Evolutionary conservation across 2,113 vertebrate genomes (phyloP).

Genomic region (Sisor rabdophorus): DNA sequence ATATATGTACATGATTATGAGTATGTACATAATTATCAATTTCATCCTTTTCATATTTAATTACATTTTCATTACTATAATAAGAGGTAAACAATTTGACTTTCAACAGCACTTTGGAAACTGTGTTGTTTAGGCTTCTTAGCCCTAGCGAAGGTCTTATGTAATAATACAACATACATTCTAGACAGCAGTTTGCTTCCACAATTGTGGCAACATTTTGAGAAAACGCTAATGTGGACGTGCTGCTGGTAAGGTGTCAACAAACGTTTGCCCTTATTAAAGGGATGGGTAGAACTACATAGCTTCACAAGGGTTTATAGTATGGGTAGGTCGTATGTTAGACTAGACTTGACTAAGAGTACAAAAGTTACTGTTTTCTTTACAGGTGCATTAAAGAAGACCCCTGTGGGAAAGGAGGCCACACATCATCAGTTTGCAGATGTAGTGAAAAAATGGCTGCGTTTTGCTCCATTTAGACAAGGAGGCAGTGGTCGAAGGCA

Average conservation of each 20-base stretch:
- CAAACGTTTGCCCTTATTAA: background rate
- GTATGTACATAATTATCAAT: no score
- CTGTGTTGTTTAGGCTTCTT: no score
- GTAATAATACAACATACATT: no score
- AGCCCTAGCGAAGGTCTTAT: no score
- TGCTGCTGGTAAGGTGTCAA: no score
- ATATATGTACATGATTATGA: background rate
- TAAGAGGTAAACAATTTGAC: no score
- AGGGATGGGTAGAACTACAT: background rate
- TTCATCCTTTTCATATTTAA: no score
- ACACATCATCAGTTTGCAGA: conserved; percentile 63
- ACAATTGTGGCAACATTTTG: no score
- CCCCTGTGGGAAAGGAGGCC: conserved; percentile 60
- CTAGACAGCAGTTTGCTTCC: no score
- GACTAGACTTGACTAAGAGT: background rate
- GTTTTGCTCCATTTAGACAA: conserved; percentile 60
- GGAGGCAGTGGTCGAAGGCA: conserved; percentile 54
- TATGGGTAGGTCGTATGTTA: background rate
- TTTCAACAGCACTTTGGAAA: no score
- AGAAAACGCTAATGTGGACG: no score
- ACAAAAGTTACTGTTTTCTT: background rate
- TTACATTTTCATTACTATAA: no score
- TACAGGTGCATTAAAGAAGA: conserved; percentile 58
- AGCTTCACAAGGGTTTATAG: background rate
- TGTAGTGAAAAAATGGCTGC: conserved; percentile 61